A percentile compares a stretch with the other conserved stretches of the same genome.
phyloP scores from a whole-genome alignment of 2,113 vertebrate species.

The Macquaria australasica region DNA sequence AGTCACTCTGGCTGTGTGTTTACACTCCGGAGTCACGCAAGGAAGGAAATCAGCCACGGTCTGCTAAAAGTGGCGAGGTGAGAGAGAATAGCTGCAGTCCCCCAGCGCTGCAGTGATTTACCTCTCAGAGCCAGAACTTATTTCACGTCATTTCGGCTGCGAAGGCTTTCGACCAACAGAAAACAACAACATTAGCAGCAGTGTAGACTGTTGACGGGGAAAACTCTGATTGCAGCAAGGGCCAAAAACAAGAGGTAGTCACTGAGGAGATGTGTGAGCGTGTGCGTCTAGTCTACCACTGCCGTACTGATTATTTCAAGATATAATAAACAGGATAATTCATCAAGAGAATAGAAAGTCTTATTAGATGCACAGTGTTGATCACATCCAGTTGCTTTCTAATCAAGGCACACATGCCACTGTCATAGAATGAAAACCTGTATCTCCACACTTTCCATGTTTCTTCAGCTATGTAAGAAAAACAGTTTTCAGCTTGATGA shows the following conservation, averaged over 20 bases:
- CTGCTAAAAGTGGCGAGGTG: conserved; percentile 82
- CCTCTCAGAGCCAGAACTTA: conserved; percentile 57
- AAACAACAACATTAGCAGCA: conserved; percentile 24
- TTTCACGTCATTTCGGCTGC: conserved; percentile 58
- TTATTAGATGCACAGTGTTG: background rate
- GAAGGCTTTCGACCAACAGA: conserved; percentile 50
- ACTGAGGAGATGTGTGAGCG: background rate
- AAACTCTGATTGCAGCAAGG: background rate
- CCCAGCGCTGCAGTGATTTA: conserved; percentile 68
- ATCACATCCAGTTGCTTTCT: background rate
- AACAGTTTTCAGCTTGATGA: conserved; percentile 8
- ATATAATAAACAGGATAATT: background rate
- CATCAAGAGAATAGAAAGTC: background rate
- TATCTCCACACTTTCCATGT: background rate
- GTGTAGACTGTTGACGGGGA: conserved; percentile 12
- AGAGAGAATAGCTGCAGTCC: conserved; percentile 78
- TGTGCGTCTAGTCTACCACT: background rate
- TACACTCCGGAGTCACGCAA: conserved; percentile 84
- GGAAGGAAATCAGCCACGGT: conserved; percentile 86
- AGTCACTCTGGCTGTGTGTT: conserved; percentile 84
- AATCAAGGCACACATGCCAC: background rate
- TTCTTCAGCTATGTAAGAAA: background rate
- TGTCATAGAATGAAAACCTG: background rate
- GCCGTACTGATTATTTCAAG: background rate
- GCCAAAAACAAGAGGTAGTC: conserved; percentile 18